Evolutionary conservation across 1,140 invertebrate genomes (phyloP), one percentile per base, ranked within the genome.

Genomic region (Tetragonula clypearis): DNA sequence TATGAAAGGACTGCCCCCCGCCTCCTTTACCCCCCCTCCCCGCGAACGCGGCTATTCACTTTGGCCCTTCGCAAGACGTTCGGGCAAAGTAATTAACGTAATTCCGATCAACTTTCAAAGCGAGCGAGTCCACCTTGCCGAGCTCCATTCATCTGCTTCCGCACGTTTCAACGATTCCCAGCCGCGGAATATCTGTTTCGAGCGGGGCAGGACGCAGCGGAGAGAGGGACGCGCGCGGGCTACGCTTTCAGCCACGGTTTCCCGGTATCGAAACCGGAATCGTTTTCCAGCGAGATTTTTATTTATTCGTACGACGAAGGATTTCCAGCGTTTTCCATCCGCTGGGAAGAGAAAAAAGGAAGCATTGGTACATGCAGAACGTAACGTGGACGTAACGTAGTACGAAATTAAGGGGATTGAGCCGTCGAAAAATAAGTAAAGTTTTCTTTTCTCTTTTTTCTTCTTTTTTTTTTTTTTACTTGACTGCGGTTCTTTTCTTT

Each of bases 1-100:
- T 86, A 80, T 83, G 49, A 84, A 58, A 75, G 74, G 68, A 84
- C 53, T 41, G 68, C 82, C 19, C 53, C 60, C n/a, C n/a, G n/a
- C 78, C 41, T 17, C 55, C 4, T 41, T 35, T 2, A 35, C 30
- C 30, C 35, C 6, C 41, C 19, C 60, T 58, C 71, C 26, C 21
- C 55, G 58, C 49, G 19, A 49, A 49, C 41, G 1, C 21, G 3
- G 11, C 53, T 49, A 55, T 55, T 82, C 80, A 14, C 19, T 21
- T n/a, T 21, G 65, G 15, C 66, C 23, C 14, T 35, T 53, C 17
- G 66, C 58, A 55, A 85, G 83, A 80, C 78, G 69, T 26, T 79
- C 60, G 68, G 41, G 1, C 17, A 53, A 66, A 79, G 49, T 65
- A 62, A 84, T 79, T 71, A 79, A 84, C 76, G 75, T n/a, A 72